phyloP scores from a whole-genome alignment of 2,113 vertebrate genomes.

The Phylloscopus whistleri region DNA sequence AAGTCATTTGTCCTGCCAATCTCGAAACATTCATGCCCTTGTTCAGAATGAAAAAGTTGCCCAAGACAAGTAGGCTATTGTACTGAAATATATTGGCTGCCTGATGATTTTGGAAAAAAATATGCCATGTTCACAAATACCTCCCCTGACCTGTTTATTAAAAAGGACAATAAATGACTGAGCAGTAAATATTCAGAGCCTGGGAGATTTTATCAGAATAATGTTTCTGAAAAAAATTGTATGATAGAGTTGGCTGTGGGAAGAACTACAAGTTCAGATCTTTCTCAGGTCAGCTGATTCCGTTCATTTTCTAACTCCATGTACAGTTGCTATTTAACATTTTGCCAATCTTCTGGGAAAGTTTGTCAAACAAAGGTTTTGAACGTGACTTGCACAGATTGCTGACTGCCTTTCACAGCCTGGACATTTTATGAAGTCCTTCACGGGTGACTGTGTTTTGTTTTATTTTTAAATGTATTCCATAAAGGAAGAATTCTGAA shows the following conservation, averaged over 20 bases:
- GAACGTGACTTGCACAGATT: slow-evolving; percentile 70
- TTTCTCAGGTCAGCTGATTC: slow-evolving; percentile 64
- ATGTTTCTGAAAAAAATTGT: slow-evolving; percentile 58
- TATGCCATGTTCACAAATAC: slow-evolving; percentile 38
- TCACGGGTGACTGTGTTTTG: slow-evolving; percentile 43
- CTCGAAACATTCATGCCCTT: slow-evolving; percentile 19
- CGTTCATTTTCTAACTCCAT: slow-evolving; percentile 60
- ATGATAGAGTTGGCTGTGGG: slow-evolving; percentile 68
- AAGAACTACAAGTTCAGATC: slow-evolving; percentile 56
- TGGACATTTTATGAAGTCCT: slow-evolving; percentile 61
- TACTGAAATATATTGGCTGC: slow-evolving; percentile 40
- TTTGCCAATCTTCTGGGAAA: slow-evolving; percentile 71
- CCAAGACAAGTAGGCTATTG: slow-evolving; percentile 46
- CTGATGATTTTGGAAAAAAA: slow-evolving; percentile 22
- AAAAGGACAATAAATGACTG: slow-evolving; percentile 35
- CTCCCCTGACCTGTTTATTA: slow-evolving; percentile 47
- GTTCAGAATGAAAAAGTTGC: slow-evolving; percentile 27
- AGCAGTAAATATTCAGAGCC: slow-evolving; percentile 44
- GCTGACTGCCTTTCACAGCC: slow-evolving; percentile 45
- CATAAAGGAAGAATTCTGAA: slow-evolving; percentile 39
- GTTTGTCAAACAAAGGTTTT: slow-evolving; percentile 65
- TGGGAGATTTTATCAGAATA: slow-evolving; percentile 70
- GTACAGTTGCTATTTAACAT: slow-evolving; percentile 70
- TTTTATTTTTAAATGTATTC: slow-evolving; percentile 66
- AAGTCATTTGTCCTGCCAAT: slow-evolving; percentile 26